Percentiles rank a stretch among this genome's conserved stretches.
Conservation (phyloP, 2,888 invertebrate genomes). For the Koerneria pararmatus region DNA sequence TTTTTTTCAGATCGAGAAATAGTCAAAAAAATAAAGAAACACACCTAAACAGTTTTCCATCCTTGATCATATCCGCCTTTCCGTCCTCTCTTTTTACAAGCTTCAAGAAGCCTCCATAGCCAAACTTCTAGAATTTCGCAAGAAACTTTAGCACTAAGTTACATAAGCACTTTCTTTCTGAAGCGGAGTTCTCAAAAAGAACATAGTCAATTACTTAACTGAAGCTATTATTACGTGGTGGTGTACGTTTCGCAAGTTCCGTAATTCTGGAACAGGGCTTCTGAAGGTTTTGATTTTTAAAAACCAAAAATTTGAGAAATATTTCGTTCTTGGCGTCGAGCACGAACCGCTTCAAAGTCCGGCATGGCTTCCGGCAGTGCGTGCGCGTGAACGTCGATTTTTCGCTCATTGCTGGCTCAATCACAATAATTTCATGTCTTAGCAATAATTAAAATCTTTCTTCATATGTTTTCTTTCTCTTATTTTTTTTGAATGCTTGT, state of each 20-base stretch:
- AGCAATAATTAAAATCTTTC: too few relatives aligned
- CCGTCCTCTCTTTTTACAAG: conserved; percentile 59
- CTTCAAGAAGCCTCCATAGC: conserved; percentile 65
- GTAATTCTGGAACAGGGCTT: too few relatives aligned
- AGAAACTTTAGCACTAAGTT: conserved; percentile 23
- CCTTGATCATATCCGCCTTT: conserved; percentile 63
- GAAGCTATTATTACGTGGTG: not conserved
- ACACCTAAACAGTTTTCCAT: conserved; percentile 63
- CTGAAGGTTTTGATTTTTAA: too few relatives aligned
- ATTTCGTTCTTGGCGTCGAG: too few relatives aligned
- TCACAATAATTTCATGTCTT: too few relatives aligned
- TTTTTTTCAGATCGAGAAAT: too few relatives aligned
- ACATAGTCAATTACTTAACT: conserved; percentile 18
- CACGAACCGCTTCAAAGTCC: conserved; percentile 63
- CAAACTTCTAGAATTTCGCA: conserved; percentile 61
- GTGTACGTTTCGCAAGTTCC: not conserved
- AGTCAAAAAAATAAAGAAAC: not conserved
- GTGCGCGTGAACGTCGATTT: conserved; percentile 66
- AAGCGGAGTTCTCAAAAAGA: too few relatives aligned
- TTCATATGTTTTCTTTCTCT: too few relatives aligned
- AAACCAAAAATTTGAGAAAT: too few relatives aligned
- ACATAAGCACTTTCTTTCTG: too few relatives aligned
- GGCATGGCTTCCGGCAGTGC: conserved; percentile 66
- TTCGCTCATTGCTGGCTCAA: conserved; percentile 46
- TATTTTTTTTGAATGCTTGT: too few relatives aligned